These are phyloP conservation scores for Berghia stephanieae DNA, from an alignment of 1,140 invertebrate species.

Conservation along the genomic window DNA sequence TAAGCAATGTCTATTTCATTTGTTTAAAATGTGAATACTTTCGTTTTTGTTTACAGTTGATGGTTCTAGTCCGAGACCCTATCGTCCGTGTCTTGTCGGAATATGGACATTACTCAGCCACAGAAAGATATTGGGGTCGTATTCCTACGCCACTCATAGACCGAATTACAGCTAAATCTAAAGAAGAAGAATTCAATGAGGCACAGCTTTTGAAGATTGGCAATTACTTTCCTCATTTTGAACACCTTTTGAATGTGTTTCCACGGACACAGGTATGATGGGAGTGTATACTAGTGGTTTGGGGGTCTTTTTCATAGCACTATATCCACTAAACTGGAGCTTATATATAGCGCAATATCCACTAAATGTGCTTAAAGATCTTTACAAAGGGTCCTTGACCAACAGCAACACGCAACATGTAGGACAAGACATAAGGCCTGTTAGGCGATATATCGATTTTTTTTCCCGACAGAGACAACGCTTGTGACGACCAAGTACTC, in stretches of 20 bases:
- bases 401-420: no score
- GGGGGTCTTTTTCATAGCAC: no score
- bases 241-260: conserved; percentile 23
- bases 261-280: conserved; percentile 21
- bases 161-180: neutral
- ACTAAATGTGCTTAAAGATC: no score
- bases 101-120: conserved; percentile 27
- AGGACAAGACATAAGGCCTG: no score
- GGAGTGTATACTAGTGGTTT: neutral
- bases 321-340: no score
- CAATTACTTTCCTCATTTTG: conserved; percentile 25
- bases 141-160: neutral
- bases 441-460: no score
- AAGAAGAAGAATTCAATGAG: neutral
- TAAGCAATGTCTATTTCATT: neutral
- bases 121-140: conserved; percentile 24
- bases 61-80: conserved; percentile 19
- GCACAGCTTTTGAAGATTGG: conserved; percentile 25
- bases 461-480: no score
- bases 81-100: conserved; percentile 18
- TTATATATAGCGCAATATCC: no score
- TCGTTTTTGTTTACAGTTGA: neutral
- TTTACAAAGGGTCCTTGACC: no score
- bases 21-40: neutral
- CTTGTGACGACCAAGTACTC: no score